Conservation (phyloP, 2,113 vertebrate species). For the Raphicerus campestris region DNA sequence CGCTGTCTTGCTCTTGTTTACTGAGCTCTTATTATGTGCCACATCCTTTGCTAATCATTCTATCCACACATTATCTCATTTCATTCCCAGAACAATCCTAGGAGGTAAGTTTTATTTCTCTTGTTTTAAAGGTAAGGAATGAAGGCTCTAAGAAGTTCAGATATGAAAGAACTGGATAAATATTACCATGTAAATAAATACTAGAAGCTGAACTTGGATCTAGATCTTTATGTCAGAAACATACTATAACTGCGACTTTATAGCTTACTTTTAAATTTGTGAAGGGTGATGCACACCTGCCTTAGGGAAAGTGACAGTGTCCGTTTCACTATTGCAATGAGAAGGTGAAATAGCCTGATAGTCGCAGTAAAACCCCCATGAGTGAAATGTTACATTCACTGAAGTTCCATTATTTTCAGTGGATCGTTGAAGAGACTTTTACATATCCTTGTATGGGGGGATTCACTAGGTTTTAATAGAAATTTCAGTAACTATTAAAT, state of each 20-base stretch:
- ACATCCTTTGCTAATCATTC: neutral
- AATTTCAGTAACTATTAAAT: neutral
- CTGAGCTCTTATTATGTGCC: neutral
- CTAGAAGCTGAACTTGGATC: neutral
- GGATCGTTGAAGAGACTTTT: neutral
- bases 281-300: neutral
- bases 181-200: neutral
- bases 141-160: neutral
- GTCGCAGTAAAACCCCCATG: neutral
- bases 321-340: neutral
- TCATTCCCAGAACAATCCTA: neutral
- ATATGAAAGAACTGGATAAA: neutral
- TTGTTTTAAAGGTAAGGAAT: neutral
- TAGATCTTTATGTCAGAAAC: neutral
- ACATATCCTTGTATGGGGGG: neutral
- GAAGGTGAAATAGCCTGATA: neutral
- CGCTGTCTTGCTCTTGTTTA: neutral
- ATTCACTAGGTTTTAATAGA: neutral
- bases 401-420: neutral
- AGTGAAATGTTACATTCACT: neutral
- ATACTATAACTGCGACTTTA: neutral
- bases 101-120: neutral
- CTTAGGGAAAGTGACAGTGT: neutral
- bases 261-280: neutral
- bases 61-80: neutral